phyloP scores from a whole-genome alignment of 1,140 invertebrate species.

The Luehdorfia chinensis region DNA sequence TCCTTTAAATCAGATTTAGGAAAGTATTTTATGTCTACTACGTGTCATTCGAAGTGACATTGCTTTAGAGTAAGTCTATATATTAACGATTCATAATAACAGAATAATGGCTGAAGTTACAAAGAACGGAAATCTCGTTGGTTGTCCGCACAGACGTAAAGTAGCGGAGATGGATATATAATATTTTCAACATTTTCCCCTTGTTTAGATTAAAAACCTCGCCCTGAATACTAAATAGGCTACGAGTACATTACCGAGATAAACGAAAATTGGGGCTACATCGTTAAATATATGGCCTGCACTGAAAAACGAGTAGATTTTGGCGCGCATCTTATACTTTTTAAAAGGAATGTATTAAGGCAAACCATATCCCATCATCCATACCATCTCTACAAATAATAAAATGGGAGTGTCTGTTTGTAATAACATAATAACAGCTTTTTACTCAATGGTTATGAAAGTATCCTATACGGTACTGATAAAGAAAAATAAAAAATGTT shows the following conservation, averaged over 20 bases:
- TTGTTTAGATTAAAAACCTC: constrained; percentile 7
- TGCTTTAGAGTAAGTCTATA: background rate
- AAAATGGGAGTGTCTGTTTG: too few relatives aligned
- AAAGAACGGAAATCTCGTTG: background rate
- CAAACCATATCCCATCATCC: too few relatives aligned
- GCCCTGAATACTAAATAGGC: constrained; percentile 5
- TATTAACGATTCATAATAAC: background rate
- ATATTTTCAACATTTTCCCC: background rate
- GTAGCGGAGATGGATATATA: too few relatives aligned
- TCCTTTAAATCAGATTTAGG: too few relatives aligned
- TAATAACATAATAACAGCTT: too few relatives aligned
- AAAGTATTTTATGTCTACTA: background rate
- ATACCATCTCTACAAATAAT: too few relatives aligned
- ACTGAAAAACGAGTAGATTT: background rate
- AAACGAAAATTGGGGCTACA: background rate
- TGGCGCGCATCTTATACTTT: background rate
- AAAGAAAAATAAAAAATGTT: too few relatives aligned
- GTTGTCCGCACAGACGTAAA: background rate
- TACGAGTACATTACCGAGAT: background rate
- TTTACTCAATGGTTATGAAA: too few relatives aligned
- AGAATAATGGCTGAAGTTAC: background rate
- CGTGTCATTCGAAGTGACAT: background rate
- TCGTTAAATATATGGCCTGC: background rate
- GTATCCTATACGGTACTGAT: too few relatives aligned
- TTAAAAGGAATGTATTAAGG: too few relatives aligned